A percentile compares a stretch with the other conserved stretches of the same genome.
Evolutionary conservation across 2,888 invertebrate species (phyloP).

Genomic region (Pogonocherus hispidulus): DNA sequence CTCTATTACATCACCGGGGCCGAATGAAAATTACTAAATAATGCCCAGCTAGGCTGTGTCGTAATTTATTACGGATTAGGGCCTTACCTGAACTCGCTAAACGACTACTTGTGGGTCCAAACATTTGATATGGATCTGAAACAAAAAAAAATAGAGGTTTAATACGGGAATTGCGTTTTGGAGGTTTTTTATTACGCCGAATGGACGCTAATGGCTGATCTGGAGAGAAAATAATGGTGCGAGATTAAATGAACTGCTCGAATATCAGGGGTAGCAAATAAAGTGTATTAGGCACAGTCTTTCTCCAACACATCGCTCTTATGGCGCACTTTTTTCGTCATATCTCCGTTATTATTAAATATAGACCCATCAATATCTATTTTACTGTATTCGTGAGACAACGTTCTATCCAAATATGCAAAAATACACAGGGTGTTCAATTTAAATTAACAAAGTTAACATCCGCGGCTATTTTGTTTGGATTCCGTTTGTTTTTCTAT

Average conservation of each 20-base stretch:
- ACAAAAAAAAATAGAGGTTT: constrained; percentile 56
- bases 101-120: constrained; percentile 96
- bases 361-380: too few species aligned
- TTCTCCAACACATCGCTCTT: too few species aligned
- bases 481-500: too few species aligned
- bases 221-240: not conserved
- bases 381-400: too few species aligned
- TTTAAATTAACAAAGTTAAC: too few species aligned
- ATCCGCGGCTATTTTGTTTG: too few species aligned
- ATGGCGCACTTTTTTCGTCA: too few species aligned
- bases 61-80: constrained; percentile 49
- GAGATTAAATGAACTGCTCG: not conserved
- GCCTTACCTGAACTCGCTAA: constrained; percentile 92
- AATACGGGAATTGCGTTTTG: constrained; percentile 48
- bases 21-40: constrained; percentile 32
- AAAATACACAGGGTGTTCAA: too few species aligned
- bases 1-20: constrained; percentile 24
- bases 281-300: too few species aligned
- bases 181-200: constrained; percentile 31
- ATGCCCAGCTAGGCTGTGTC: constrained; percentile 9
- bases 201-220: constrained; percentile 32
- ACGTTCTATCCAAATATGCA: too few species aligned
- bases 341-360: too few species aligned
- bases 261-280: not conserved
- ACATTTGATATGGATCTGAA: constrained; percentile 98